A percentile compares a stretch with the other conserved stretches of the same genome.
These are phyloP conservation scores for Ochropacha duplaris DNA, from an alignment of 2,888 invertebrate species.

Conservation along the genomic window DNA sequence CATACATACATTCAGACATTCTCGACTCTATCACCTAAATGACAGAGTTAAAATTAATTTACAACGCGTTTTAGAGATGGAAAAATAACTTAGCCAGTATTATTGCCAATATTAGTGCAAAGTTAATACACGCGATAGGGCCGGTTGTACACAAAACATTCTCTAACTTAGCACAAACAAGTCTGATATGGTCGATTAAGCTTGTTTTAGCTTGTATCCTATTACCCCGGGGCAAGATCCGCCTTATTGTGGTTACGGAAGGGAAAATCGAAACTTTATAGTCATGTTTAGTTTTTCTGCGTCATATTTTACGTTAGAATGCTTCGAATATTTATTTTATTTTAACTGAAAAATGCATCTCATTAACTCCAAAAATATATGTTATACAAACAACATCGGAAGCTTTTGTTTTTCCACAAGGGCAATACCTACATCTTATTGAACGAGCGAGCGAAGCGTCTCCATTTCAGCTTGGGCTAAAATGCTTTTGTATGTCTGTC, in stretches of 20 bases:
- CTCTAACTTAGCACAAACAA: conserved; percentile 29
- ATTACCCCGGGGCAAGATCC: background rate
- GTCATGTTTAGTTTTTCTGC: background rate
- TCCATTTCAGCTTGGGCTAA: too few relatives aligned
- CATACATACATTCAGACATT: conserved; percentile 12
- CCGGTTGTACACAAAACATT: conserved; percentile 31
- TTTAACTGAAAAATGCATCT: too few relatives aligned
- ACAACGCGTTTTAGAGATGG: background rate
- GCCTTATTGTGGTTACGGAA: background rate
- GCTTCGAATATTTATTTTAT: background rate
- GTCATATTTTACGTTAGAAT: background rate
- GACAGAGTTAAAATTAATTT: background rate
- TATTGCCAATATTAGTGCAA: conserved; percentile 31
- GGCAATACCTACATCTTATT: too few relatives aligned
- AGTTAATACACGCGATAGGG: conserved; percentile 30
- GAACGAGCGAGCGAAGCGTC: too few relatives aligned
- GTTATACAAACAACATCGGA: too few relatives aligned
- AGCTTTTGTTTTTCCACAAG: too few relatives aligned
- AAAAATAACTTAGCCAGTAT: conserved; percentile 11
- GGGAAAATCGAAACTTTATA: background rate
- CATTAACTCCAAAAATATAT: too few relatives aligned
- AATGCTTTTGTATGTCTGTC: too few relatives aligned
- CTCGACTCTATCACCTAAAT: background rate
- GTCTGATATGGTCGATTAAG: conserved; percentile 29
- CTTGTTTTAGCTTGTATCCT: conserved; percentile 10